Evolutionary conservation across 2,888 invertebrate species (phyloP), one percentile per base, ranked within the genome.

Genomic region (Drosophila setosimentum): DNA sequence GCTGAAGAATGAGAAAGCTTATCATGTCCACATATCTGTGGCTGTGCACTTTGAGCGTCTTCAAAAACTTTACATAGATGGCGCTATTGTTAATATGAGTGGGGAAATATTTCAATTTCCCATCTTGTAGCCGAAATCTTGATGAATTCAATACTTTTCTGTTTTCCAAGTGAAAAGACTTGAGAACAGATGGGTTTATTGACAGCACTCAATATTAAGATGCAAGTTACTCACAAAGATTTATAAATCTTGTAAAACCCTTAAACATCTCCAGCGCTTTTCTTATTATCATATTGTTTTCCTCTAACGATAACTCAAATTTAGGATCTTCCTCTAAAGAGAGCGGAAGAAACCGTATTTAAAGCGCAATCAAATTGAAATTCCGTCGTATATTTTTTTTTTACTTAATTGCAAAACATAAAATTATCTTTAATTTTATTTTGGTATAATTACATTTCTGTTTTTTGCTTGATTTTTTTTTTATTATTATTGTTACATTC

Each of bases 381-480:
- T 40, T 45, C 29, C 61, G 27, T 64, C 50, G 16, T 53, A 16
- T n/a, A 30, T 16, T 35, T 55, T 66, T 59, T 64, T 69, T 76
- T 73, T 21, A 81, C 88, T 84, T 84, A 84, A 86, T 83, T 86
- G 86, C 73, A 77, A 85, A 88, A 84, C 87, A 85, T 89, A 84
- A 84, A 87, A 82, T 86, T 85, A 88, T 82, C 82, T 78, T 87
- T 86, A 86, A 81, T 83, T 87, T 84, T 89, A 82, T 87, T 83
- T 88, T 77, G 83, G 84, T 85, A 85, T 85, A 85, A 87, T 85
- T 89, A 87, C 87, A 85, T 89, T 78, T 80, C 68, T 66, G 66
- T 68, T 82, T 60, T 11, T 21, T 11, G 29, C 27, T 55, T 29
- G n/a, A n/a, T n/a, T n/a, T n/a, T n/a, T n/a, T n/a, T n/a, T n/a